Evolutionary conservation across 1,140 invertebrate species (phyloP), one percentile per base, ranked within the genome.

Genomic region (Apis cerana): DNA sequence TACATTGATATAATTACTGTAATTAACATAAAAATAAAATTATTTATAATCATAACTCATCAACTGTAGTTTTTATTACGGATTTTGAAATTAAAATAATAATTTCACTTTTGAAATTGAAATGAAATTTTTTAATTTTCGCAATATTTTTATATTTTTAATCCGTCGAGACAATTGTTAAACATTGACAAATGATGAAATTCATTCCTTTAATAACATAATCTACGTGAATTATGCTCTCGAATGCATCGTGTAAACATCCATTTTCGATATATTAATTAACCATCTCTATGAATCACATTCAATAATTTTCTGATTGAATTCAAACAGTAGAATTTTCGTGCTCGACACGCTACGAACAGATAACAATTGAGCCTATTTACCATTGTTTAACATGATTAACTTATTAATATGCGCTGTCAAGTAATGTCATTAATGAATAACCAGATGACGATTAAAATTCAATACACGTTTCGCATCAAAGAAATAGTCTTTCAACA

Each of bases 361-460:
- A 68, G 69, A 82, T 89, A 89, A 84, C 56, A 43, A 62, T 54
- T n/a, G 21, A n/a, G 27, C 15, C 56, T 71, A 75, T 68, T 70
- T 79, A n/a, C 59, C 43, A 19, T 8, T 3, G n/a, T 1, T 27
- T 84, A 72, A 89, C 82, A 62, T 69, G 89, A 88, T 83, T 84
- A 83, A 17, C 77, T 50, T 86, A 89, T 88, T 86, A 75, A 86
- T 88, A 85, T 67, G 58, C 27, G 23, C 33, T 64, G 8, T 62
- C 61, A 33, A 65, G 59, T 59, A 69, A 5, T 64, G 56, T 62
- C 67, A 78, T 65, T 83, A 65, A 76, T 50, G 48, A 69, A 78
- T 69, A 54, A 54, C 15, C 43, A 48, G 21, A 5, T n/a, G 19
- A 56, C 15, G 48, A 54, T 27, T 48, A 33, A 58, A 33, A 1